A percentile compares a stretch with the other conserved stretches of the same genome.
Conservation (phyloP, 2,113 vertebrate species). For the Hyperoodon ampullatus region DNA sequence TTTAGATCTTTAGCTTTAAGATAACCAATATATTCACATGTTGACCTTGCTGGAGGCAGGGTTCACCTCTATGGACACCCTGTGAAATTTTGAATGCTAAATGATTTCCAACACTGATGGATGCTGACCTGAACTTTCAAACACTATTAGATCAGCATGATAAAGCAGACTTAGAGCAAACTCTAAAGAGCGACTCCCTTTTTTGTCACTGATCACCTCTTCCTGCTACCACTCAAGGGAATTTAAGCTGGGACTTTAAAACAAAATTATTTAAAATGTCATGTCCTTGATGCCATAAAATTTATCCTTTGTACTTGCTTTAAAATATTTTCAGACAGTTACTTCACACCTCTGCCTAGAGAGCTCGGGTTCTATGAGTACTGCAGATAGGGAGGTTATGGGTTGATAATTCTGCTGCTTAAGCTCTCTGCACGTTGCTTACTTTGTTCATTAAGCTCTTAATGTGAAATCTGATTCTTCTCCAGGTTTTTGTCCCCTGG, state of each 20-base stretch:
- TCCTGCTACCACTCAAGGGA: not conserved
- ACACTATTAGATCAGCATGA: not conserved
- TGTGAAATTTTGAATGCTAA: conserved; percentile 7
- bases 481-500: not conserved
- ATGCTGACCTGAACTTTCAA: conserved; percentile 19
- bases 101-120: not conserved
- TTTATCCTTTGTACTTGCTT: not conserved
- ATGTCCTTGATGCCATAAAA: not conserved
- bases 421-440: not conserved
- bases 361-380: not conserved
- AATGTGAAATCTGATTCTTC: not conserved
- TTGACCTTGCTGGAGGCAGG: not conserved
- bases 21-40: not conserved
- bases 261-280: not conserved
- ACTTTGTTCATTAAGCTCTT: not conserved
- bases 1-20: conserved; percentile 18
- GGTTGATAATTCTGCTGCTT: not conserved
- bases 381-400: no score
- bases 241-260: not conserved
- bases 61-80: not conserved
- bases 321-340: not conserved
- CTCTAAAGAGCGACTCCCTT: not conserved
- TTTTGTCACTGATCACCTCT: not conserved
- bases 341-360: not conserved
- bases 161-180: not conserved